phyloP scores from a whole-genome alignment of 1,140 invertebrate species.

The Manduca sexta region DNA sequence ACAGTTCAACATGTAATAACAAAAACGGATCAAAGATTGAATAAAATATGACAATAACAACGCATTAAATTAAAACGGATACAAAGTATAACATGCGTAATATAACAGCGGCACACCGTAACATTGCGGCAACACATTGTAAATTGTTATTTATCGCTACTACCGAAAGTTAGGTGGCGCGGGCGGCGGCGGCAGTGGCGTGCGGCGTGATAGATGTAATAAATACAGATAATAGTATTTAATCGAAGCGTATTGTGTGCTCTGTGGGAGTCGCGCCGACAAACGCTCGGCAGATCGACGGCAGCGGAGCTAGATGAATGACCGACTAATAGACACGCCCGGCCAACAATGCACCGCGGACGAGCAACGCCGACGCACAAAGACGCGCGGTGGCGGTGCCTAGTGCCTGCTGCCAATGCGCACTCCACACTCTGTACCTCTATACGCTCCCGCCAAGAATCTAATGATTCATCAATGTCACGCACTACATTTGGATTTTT shows the following conservation, averaged over 20 bases:
- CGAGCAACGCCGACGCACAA: slow-evolving; percentile 11
- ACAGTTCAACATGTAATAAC: too few relatives aligned
- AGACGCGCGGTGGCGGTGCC: slow-evolving; percentile 18
- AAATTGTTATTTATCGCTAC: slow-evolving; percentile 5
- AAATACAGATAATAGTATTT: slow-evolving; percentile 45
- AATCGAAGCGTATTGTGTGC: slow-evolving; percentile 36
- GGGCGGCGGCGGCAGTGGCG: too few relatives aligned
- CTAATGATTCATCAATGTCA: slow-evolving; percentile 15
- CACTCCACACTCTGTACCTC: too few relatives aligned
- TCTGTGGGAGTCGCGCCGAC: slow-evolving; percentile 23
- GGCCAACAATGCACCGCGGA: slow-evolving; percentile 25
- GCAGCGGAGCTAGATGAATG: slow-evolving; percentile 22
- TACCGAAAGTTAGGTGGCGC: slow-evolving; percentile 8
- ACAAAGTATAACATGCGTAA: too few relatives aligned
- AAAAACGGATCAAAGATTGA: too few relatives aligned
- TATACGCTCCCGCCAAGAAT: too few relatives aligned
- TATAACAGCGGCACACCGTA: too few relatives aligned
- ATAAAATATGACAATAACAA: too few relatives aligned
- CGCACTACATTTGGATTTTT: too few relatives aligned
- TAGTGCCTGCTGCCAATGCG: too few relatives aligned
- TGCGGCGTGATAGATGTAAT: slow-evolving; percentile 37
- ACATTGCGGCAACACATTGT: too few relatives aligned
- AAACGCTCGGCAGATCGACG: slow-evolving; percentile 2
- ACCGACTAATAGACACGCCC: slow-evolving; percentile 31
- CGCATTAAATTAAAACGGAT: too few relatives aligned